Conservation (phyloP, 1,140 invertebrate genomes). For the Leptoteleia sp. region DNA sequence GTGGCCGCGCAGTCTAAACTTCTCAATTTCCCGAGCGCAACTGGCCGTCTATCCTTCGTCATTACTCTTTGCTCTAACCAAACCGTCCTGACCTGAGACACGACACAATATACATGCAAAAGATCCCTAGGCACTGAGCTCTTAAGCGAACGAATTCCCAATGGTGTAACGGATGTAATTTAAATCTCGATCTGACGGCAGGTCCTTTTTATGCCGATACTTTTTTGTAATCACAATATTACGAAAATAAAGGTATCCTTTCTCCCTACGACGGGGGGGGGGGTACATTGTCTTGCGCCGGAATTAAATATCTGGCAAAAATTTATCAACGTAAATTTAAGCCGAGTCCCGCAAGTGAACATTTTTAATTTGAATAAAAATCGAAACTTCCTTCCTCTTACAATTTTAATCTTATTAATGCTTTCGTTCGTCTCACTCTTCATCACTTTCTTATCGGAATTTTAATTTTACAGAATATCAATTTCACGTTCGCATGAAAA, state of each 20-base stretch:
- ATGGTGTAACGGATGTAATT: constrained; percentile 49
- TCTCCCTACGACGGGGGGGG: too few species aligned
- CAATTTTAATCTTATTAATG: constrained; percentile 29
- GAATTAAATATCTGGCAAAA: too few species aligned
- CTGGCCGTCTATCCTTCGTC: constrained; percentile 45
- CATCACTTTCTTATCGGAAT: constrained; percentile 6
- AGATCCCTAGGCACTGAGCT: constrained; percentile 50
- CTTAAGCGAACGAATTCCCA: constrained; percentile 52
- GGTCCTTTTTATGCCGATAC: constrained; percentile 29
- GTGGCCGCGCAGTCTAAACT: constrained; percentile 25
- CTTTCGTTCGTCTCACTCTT: background rate
- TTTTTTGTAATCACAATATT: constrained; percentile 36
- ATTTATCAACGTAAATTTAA: background rate
- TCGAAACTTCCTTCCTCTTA: background rate
- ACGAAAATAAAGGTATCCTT: constrained; percentile 25
- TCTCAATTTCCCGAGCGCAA: constrained; percentile 39
- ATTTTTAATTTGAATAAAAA: constrained; percentile 16
- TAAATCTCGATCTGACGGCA: constrained; percentile 42
- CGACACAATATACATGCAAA: constrained; percentile 61
- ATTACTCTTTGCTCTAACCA: constrained; percentile 54
- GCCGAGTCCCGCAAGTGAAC: background rate
- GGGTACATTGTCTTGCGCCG: too few species aligned
- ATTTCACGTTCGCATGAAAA: background rate
- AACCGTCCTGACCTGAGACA: constrained; percentile 53
- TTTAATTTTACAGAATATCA: constrained; percentile 11